phyloP scores from a whole-genome alignment of 2,888 invertebrate genomes.

The Parochlus steinenii region DNA sequence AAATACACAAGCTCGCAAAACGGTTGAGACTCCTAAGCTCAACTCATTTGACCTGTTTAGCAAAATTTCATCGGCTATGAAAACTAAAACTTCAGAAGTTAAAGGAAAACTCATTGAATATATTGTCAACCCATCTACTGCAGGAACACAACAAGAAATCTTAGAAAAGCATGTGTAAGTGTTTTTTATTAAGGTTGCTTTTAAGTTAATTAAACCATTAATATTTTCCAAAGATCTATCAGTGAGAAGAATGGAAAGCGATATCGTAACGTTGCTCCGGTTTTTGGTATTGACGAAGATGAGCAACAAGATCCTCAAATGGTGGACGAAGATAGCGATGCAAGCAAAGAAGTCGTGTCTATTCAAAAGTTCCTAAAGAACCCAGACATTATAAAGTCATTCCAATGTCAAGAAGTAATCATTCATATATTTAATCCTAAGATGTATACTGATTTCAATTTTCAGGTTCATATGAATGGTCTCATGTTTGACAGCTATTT shows the following conservation, averaged over 20 bases:
- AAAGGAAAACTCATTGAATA: conserved; percentile 85
- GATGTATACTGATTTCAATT: too few species aligned
- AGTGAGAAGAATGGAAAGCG: conserved; percentile 71
- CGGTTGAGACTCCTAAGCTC: conserved; percentile 16
- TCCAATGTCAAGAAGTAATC: conserved; percentile 76
- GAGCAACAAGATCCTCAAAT: conserved; percentile 36
- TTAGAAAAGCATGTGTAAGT: conserved; percentile 7
- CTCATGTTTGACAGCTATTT: conserved; percentile 78
- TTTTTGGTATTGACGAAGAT: conserved; percentile 90
- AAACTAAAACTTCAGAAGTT: conserved; percentile 78
- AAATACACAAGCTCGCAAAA: conserved; percentile 18
- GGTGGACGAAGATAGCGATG: conserved; percentile 29
- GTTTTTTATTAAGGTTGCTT: too few species aligned
- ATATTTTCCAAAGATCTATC: too few species aligned
- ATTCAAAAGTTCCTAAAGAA: conserved; percentile 66
- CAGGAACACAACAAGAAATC: conserved; percentile 14
- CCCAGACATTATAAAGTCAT: conserved; percentile 69
- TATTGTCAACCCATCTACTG: conserved; percentile 66
- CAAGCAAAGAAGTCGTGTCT: conserved; percentile 55
- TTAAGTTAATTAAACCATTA: too few species aligned
- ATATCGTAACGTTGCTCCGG: conserved; percentile 78
- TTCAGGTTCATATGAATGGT: conserved; percentile 74
- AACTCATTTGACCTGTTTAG: conserved; percentile 55
- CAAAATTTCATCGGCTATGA: conserved; percentile 74
- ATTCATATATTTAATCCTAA: too few species aligned